Conservation (phyloP, 2,888 invertebrate genomes). For the Polydrusus tereticollis region DNA sequence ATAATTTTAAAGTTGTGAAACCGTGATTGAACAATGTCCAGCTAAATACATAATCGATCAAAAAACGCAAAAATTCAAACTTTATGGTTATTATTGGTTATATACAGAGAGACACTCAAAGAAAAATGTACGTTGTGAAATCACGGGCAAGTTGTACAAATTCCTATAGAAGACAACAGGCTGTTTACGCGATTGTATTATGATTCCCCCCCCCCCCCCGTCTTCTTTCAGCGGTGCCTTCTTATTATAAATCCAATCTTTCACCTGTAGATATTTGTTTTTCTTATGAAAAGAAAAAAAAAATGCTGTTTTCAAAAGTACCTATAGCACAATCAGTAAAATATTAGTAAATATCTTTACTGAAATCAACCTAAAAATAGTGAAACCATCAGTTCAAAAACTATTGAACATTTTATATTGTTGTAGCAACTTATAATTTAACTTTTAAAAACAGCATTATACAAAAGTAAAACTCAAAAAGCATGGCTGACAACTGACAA, state of each 20-base stretch:
- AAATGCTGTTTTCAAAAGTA: conserved; percentile 2
- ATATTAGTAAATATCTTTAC: too few relatives aligned
- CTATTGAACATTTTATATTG: background rate
- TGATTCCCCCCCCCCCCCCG: conserved; percentile 66
- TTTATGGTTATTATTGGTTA: background rate
- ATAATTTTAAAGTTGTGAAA: background rate
- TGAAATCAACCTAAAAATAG: too few relatives aligned
- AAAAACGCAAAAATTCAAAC: background rate
- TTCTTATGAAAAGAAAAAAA: conserved; percentile 50
- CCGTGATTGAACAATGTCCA: conserved; percentile 8
- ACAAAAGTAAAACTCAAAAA: background rate
- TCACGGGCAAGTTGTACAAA: conserved; percentile 47
- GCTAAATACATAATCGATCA: background rate
- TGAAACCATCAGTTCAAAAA: too few relatives aligned
- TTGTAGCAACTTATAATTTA: background rate
- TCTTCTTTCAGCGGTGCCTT: conserved; percentile 70
- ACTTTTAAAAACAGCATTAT: background rate
- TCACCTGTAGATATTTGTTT: conserved; percentile 63
- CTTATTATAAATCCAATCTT: conserved; percentile 66
- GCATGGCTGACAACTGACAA: background rate
- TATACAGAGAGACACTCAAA: background rate
- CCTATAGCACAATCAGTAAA: too few relatives aligned
- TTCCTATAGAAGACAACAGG: conserved; percentile 51
- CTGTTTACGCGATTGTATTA: conserved; percentile 57
- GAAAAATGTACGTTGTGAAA: conserved; percentile 13